Percentiles rank a stretch among this genome's conserved stretches.
These are phyloP conservation scores for Platyura marginata DNA, from an alignment of 1,140 invertebrate genomes.

Conservation along the genomic window DNA sequence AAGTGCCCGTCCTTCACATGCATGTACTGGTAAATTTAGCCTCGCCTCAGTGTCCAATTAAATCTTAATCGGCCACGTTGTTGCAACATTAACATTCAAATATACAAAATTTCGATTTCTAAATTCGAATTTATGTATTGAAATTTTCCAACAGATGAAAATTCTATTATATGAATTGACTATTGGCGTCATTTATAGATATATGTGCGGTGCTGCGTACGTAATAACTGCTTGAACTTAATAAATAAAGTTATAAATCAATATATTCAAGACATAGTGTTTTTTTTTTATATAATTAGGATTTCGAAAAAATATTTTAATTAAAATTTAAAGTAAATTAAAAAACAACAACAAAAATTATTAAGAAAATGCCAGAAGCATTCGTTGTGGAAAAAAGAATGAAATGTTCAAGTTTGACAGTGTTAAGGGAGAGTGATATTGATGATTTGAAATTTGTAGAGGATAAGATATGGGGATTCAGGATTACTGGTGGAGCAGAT, in stretches of 20 bases:
- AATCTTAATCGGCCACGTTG: background rate
- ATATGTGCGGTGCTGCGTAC: no score
- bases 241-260: no score
- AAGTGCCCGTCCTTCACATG: background rate
- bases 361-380: background rate
- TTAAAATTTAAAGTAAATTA: background rate
- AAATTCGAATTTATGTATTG: background rate
- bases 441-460: conserved; percentile 17
- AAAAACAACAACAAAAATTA: background rate
- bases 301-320: no score
- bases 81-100: no score
- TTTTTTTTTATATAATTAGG: no score
- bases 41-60: background rate
- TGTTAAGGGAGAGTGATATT: conserved; percentile 5
- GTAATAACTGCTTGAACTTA: no score
- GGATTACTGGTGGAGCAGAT: conserved; percentile 64
- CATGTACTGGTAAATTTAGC: background rate
- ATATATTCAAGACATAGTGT: no score
- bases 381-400: background rate
- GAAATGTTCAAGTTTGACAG: background rate
- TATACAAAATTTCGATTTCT: no score
- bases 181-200: no score
- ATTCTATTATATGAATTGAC: no score
- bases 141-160: no score
- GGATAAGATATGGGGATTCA: conserved; percentile 53